Evolutionary conservation across 2,888 invertebrate species (phyloP), one percentile per base, ranked within the genome.

Genomic region (Colletes collaris): DNA sequence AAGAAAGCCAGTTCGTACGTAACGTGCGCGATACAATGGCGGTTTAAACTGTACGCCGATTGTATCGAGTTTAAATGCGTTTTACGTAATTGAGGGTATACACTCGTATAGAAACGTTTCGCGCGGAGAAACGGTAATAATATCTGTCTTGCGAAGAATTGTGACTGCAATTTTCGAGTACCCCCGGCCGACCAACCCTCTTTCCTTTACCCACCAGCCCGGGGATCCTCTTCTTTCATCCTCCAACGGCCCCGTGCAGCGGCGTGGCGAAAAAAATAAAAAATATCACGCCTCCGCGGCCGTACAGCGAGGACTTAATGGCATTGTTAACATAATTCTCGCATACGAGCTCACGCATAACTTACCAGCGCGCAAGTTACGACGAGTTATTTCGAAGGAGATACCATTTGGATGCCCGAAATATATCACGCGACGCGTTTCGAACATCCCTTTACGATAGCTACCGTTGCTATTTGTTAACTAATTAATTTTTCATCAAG

Each of bases 121-220:
- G 76, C 77, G 76, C 71, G 59, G 44, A 72, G 70, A 79, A 78
- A 76, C 84, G 85, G 87, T 86, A 88, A 89, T 91, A 90, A 90
- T 91, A 90, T 90, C 90, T 89, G 90, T 90, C 90, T 88, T 86
- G 79, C 56, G 87, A 90, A 90, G 90, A 91, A 89, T 89, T 89
- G 90, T 88, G 90, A 89, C 85, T 82, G 90, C 86, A 91, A 91
- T 91, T 92, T 87, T 90, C 88, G 88, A 88, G 87, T 85, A 52
- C 77, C 81, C 77, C 81, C 19, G 16, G 70, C 70, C 53, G 59
- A 27, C 63, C 67, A 44, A n/a, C 60, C 75, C 58, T 46, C 19
- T 49, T 49, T 59, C 53, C 63, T 46, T 58, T 49, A 49, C 7
- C 40, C 10, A 8, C 44, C 8, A 46, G 44, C 3, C 11, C 52